Evolutionary conservation across 1,140 invertebrate genomes (phyloP).

Genomic region (Drosophila tsacasi): DNA sequence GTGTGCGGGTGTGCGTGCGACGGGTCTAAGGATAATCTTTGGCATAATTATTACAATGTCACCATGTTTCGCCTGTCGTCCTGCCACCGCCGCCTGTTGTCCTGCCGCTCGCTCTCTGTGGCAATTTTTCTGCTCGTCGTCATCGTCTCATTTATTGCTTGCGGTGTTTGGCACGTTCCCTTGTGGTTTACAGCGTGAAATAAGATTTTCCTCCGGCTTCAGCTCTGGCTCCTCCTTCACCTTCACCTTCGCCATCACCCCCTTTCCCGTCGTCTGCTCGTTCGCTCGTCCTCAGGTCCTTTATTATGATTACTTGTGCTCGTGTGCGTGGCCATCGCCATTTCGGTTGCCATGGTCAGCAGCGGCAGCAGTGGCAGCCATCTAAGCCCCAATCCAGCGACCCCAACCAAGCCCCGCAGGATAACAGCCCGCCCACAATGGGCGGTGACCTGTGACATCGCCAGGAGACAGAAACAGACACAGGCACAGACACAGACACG

Average conservation of each 20-base stretch:
- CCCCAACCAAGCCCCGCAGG: constrained; percentile 14
- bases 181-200: constrained; percentile 82
- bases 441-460: constrained; percentile 67
- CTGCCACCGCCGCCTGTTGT: constrained; percentile 17
- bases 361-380: constrained; percentile 24
- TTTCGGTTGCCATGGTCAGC: constrained; percentile 71
- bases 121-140: constrained; percentile 77
- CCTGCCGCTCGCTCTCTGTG: constrained; percentile 43
- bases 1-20: constrained; percentile 22
- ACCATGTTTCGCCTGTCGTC: constrained; percentile 74
- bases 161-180: constrained; percentile 81
- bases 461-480: constrained; percentile 45
- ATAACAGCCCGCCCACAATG: constrained; percentile 29
- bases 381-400: constrained; percentile 10
- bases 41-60: constrained; percentile 83
- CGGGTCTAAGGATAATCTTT: constrained; percentile 80
- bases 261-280: background rate
- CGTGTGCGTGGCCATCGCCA: constrained; percentile 70
- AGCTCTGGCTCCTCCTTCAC: background rate
- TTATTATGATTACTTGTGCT: constrained; percentile 82
- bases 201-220: constrained; percentile 73
- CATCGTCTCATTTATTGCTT: constrained; percentile 81
- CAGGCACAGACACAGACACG: constrained; percentile 6
- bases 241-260: background rate
- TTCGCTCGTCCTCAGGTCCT: constrained; percentile 39